Percentiles rank a stretch among this genome's conserved stretches.
phyloP scores from a whole-genome alignment of 1,140 invertebrate species.

The Drosophila pallidifrons region DNA sequence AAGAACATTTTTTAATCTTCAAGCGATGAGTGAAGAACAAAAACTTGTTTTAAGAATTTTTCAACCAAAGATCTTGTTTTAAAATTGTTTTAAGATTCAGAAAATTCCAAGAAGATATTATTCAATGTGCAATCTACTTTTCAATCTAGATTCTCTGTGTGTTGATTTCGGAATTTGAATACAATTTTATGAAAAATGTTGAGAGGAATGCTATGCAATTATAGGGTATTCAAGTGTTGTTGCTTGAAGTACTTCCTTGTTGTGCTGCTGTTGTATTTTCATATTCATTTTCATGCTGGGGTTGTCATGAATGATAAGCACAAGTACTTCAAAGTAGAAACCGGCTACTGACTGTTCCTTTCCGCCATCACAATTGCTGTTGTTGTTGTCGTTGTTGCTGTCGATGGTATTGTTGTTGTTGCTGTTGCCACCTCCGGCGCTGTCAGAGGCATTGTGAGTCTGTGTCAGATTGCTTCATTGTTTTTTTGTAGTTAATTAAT shows the following conservation, averaged over 20 bases:
- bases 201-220: background rate
- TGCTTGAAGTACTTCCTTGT: background rate
- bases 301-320: constrained; percentile 60
- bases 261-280: constrained; percentile 1
- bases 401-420: background rate
- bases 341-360: constrained; percentile 4
- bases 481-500: constrained; percentile 72
- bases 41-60: no score
- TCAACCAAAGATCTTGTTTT: no score
- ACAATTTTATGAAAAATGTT: no score
- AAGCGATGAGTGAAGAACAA: no score
- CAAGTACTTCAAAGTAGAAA: constrained; percentile 46
- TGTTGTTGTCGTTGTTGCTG: background rate
- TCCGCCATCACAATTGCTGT: background rate
- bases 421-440: background rate
- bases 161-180: no score
- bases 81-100: no score
- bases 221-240: constrained; percentile 13
- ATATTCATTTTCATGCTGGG: constrained; percentile 48
- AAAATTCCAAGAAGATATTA: no score
- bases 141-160: no score
- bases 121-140: no score
- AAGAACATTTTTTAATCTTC: no score
- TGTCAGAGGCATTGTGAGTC: constrained; percentile 28
- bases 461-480: constrained; percentile 54